A percentile compares a stretch with the other conserved stretches of the same genome.
Evolutionary conservation across 2,888 invertebrate species (phyloP).

Genomic region (Byasa hedistus): DNA sequence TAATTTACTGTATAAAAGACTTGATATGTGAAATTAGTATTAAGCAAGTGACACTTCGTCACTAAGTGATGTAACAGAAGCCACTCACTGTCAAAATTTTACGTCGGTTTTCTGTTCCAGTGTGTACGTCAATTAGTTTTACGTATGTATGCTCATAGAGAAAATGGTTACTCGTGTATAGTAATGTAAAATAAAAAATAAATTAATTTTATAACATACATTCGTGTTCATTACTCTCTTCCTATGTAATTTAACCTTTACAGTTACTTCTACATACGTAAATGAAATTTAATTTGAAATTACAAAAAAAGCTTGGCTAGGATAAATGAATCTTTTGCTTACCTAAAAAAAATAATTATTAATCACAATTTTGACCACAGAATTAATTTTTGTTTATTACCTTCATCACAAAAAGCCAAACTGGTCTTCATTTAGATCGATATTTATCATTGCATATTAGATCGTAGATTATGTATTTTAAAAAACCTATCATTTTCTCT

Average conservation of each 20-base stretch:
- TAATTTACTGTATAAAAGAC: constrained; percentile 59
- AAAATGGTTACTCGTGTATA: constrained; percentile 32
- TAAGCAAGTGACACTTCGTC: constrained; percentile 40
- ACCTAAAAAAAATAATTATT: too few relatives aligned
- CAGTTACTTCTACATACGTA: too few relatives aligned
- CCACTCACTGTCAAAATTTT: constrained; percentile 60
- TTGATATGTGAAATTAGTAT: constrained; percentile 63
- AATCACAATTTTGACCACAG: too few relatives aligned
- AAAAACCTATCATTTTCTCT: too few relatives aligned
- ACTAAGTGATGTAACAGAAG: constrained; percentile 51
- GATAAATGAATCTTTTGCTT: too few relatives aligned
- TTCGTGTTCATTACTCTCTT: background rate
- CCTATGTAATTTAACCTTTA: background rate
- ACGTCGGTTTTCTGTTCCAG: constrained; percentile 29
- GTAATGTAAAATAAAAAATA: constrained; percentile 52
- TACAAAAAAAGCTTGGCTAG: too few relatives aligned
- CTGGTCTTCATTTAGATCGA: too few relatives aligned
- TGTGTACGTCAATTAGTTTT: constrained; percentile 28
- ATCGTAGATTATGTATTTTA: too few relatives aligned
- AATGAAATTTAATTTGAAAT: too few relatives aligned
- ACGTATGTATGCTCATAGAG: constrained; percentile 35
- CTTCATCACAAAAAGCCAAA: too few relatives aligned
- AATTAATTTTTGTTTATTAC: too few relatives aligned
- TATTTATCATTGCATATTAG: too few relatives aligned
- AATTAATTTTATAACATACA: constrained; percentile 62